Percentiles rank a stretch among this genome's conserved stretches.
Conservation (phyloP, 1,140 invertebrate species). For the Drosophila neocordata region DNA sequence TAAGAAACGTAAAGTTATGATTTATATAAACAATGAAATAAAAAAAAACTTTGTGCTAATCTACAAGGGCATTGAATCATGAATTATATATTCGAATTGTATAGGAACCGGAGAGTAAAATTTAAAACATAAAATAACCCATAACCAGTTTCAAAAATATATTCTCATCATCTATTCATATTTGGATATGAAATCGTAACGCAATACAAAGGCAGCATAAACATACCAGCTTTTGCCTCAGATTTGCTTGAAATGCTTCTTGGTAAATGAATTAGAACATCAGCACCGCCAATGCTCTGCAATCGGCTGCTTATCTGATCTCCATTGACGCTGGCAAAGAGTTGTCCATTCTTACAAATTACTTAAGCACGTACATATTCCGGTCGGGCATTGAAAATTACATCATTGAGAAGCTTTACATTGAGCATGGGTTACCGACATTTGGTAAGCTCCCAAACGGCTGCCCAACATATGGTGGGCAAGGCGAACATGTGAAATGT, state of each 20-base stretch:
- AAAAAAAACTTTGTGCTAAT: conserved; percentile 49
- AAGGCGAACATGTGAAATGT: conserved; percentile 93
- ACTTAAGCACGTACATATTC: conserved; percentile 91
- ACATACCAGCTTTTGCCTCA: conserved; percentile 49
- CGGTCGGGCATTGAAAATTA: conserved; percentile 89
- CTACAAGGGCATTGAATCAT: conserved; percentile 19
- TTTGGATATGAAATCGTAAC: conserved; percentile 78
- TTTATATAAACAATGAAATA: conserved; percentile 29
- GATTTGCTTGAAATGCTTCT: conserved; percentile 40
- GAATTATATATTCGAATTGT: conserved; percentile 8
- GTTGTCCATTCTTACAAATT: conserved; percentile 82
- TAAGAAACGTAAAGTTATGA: conserved; percentile 33
- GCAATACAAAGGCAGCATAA: conserved; percentile 65
- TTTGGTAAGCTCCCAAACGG: conserved; percentile 59
- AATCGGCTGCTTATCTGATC: conserved; percentile 93
- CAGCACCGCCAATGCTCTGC: conserved; percentile 89
- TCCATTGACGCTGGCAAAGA: conserved; percentile 85
- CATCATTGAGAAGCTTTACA: conserved; percentile 83
- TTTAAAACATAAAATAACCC: too few relatives aligned
- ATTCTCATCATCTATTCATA: conserved; percentile 50
- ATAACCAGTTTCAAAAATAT: too few relatives aligned
- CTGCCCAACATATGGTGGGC: conserved; percentile 87
- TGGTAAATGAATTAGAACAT: conserved; percentile 89
- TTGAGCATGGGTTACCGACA: conserved; percentile 53
- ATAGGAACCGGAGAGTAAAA: neutral